A percentile compares a stretch with the other conserved stretches of the same genome.
Conservation (phyloP, 1,140 invertebrate species). For the Ips nitidus region DNA sequence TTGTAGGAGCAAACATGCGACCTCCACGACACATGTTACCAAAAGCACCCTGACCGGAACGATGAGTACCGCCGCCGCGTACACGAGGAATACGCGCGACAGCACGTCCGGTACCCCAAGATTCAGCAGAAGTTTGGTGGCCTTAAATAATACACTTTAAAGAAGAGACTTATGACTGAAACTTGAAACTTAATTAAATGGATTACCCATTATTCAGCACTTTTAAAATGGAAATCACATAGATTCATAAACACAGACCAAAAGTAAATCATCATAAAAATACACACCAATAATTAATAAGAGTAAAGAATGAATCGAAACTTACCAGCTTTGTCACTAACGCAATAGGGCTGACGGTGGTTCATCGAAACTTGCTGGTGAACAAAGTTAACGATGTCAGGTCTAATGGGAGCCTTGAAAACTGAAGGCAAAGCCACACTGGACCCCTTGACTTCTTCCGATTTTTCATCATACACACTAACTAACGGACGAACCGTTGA, state of each 20-base stretch:
- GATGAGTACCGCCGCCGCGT: constrained; percentile 98
- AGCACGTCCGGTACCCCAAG: constrained; percentile 99
- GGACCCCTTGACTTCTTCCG: constrained; percentile 72
- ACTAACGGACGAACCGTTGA: constrained; percentile 88
- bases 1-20: constrained; percentile 99
- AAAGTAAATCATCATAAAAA: constrained; percentile 44
- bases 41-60: constrained; percentile 99
- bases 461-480: constrained; percentile 94
- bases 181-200: too few relatives aligned
- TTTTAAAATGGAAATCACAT: constrained; percentile 23
- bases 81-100: constrained; percentile 99
- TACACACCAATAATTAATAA: not conserved
- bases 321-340: constrained; percentile 95
- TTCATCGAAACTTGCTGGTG: constrained; percentile 97
- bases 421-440: constrained; percentile 87
- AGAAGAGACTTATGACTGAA: too few relatives aligned
- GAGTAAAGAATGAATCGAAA: too few relatives aligned
- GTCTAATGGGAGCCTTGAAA: constrained; percentile 96
- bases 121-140: constrained; percentile 99
- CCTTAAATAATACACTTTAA: constrained; percentile 61
- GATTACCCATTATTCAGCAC: constrained; percentile 9
- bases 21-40: constrained; percentile 99
- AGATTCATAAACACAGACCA: constrained; percentile 47
- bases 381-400: constrained; percentile 97
- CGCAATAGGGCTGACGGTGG: constrained; percentile 93